Evolutionary conservation across 1,140 invertebrate genomes (phyloP), one percentile per base, ranked within the genome.

Genomic region (Limonius californicus): DNA sequence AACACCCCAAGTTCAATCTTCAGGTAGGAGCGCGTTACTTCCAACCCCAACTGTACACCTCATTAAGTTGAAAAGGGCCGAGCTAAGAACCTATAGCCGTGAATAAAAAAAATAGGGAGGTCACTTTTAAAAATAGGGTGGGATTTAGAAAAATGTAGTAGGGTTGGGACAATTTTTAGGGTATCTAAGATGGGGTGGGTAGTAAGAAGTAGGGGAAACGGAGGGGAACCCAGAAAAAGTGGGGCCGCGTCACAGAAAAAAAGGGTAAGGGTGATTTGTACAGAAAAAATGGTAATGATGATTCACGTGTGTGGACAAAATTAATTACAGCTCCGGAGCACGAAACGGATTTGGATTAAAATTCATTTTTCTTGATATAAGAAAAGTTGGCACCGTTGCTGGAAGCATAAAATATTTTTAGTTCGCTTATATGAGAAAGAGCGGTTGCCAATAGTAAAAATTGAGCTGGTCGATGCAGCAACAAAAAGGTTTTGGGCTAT

Each of bases 101-200:
- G 27, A 61, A 67, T 60, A 67, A 67, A 67, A 60, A 27, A 39
- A 39, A 12, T 55, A 20, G 65, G 66, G 58, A 53, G 66, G 63
- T 62, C 63, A 64, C 61, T 61, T 54, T 55, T 32, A 64, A 59
- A 61, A 59, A 62, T 59, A 50, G 64, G 59, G 63, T 59, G 66
- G 61, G 61, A 65, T 65, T 62, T 62, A 65, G 54, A 63, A 68
- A 65, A 39, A 39, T 57, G 50, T 20, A 43, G 50, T 35, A 57
- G 64, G 60, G 64, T 42, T 55, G 53, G 55, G 53, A 19, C 12
- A 21, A 56, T 61, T 61, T 64, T 58, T 53, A 63, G 27, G 11
- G 11, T 14, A 61, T 47, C 45, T 61, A 54, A 63, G 62, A 32
- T 35, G 45, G 54, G 35, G 59, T 62, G 65, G 61, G 54, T 42